Evolutionary conservation across 2,888 invertebrate species (phyloP).

Genomic region (Bembecia ichneumoniformis): DNA sequence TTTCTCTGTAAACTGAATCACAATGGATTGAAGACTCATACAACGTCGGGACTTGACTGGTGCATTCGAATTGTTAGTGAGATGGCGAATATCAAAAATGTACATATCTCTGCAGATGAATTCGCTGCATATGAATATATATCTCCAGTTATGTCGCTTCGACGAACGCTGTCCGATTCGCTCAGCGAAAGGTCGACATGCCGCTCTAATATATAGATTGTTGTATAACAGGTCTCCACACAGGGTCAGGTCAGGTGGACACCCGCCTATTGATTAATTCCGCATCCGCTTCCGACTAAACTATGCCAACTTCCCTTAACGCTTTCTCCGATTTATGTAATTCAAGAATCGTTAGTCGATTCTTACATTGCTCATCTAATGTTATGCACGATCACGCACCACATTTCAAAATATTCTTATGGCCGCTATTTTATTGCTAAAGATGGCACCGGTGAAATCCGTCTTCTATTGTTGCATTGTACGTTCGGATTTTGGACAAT

Average conservation of each 20-base stretch:
- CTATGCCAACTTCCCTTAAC: slow-evolving; percentile 28
- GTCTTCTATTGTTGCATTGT: slow-evolving; percentile 7
- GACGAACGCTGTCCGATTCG: slow-evolving; percentile 7
- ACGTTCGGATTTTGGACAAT: slow-evolving; percentile 22
- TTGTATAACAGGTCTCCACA: slow-evolving; percentile 45
- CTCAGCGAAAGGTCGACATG: slow-evolving; percentile 44
- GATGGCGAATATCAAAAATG: too few species aligned
- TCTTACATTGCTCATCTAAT: slow-evolving; percentile 7
- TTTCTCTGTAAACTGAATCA: too few species aligned
- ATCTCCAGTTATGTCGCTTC: slow-evolving; percentile 15
- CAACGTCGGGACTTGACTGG: too few species aligned
- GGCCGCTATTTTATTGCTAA: slow-evolving; percentile 15
- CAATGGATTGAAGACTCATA: too few species aligned
- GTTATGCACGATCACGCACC: slow-evolving; percentile 25
- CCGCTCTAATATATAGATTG: slow-evolving; percentile 45
- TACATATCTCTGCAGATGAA: neutral
- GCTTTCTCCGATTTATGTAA: slow-evolving; percentile 54
- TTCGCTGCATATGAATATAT: slow-evolving; percentile 6
- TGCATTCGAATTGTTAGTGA: too few species aligned
- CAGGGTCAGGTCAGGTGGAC: slow-evolving; percentile 52
- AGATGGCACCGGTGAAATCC: neutral
- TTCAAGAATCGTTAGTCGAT: slow-evolving; percentile 8
- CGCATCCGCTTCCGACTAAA: slow-evolving; percentile 59
- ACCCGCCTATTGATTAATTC: slow-evolving; percentile 25
- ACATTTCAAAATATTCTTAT: slow-evolving; percentile 14